Evolutionary conservation across 2,888 invertebrate species (phyloP), one percentile per base, ranked within the genome.

Genomic region (Macrosoma leucophasiata): DNA sequence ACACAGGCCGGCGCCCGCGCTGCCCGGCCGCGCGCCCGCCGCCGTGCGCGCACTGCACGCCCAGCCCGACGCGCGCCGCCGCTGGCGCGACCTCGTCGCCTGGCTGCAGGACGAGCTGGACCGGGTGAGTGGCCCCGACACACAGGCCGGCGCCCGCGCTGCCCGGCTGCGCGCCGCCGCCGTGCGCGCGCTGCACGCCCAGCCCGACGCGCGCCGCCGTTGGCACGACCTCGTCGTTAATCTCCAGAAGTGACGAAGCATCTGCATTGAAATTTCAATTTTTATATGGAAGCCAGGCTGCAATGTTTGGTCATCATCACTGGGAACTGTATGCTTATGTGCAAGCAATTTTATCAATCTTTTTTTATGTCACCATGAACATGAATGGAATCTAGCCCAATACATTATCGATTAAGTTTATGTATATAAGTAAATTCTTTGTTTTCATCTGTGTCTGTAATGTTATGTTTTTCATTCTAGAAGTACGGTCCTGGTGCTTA

Each of bases 71-170:
- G 86, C 97, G 52, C 90, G 93, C 50, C 88, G 92, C 31, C 93
- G 95, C 63, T 97, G 96, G 96, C 86, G 90, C 15, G 88, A 90
- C 59, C 94, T 97, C 36, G 94, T 97, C 2, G 92, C 94, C 52
- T 98, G 97, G 97, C 87, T 98, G 53, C 95, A 96, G 68, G 96
- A 97, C 67, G 97, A 98, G 74, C 87, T 98, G 44, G 96, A 97
- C 48, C 88, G 91, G 71, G 89, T 89, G 52, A 64, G 67, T 64
- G 41, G 3, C 19, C 1, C 24, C 3, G 3, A n/a, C n/a, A n/a
- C n/a, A n/a, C n/a, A n/a, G n/a, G n/a, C n/a, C n/a, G n/a, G n/a
- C n/a, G n/a, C n/a, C n/a, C n/a, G n/a, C n/a, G n/a, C n/a, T n/a
- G n/a, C n/a, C n/a, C n/a, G n/a, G 91, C 55, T 91, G 93, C 73